Evolutionary conservation across 2,888 invertebrate species (phyloP).

Genomic region (Hoplodrina blanda): DNA sequence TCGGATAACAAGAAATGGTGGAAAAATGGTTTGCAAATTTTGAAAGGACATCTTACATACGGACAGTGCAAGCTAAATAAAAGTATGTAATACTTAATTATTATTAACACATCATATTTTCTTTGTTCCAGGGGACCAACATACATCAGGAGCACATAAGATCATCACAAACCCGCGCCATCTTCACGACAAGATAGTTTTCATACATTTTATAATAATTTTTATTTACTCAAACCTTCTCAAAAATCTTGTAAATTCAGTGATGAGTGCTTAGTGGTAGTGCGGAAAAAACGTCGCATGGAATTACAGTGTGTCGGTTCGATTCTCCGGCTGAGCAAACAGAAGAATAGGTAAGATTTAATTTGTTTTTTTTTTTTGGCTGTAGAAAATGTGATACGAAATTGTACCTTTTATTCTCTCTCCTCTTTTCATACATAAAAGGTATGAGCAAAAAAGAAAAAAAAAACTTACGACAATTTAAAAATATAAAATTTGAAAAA

Average conservation of each 20-base stretch:
- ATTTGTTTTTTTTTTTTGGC: background rate
- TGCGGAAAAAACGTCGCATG: conserved; percentile 65
- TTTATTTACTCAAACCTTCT: background rate
- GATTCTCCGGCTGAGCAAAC: conserved; percentile 60
- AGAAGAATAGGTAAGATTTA: conserved; percentile 61
- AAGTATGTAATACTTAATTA: too few relatives aligned
- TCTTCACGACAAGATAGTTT: conserved; percentile 4
- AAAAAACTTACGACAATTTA: too few relatives aligned
- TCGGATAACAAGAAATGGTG: too few relatives aligned
- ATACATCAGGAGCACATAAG: conserved; percentile 63
- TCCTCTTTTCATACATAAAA: too few relatives aligned
- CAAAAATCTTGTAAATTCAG: conserved; percentile 23
- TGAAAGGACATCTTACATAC: too few relatives aligned
- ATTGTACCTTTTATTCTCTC: too few relatives aligned
- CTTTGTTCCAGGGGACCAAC: conserved; percentile 87
- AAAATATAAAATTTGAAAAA: too few relatives aligned
- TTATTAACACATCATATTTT: conserved; percentile 32
- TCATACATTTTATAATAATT: conserved; percentile 37
- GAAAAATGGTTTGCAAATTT: too few relatives aligned
- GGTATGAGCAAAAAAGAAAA: too few relatives aligned
- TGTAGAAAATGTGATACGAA: too few relatives aligned
- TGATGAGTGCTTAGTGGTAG: conserved; percentile 51
- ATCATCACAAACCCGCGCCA: conserved; percentile 30
- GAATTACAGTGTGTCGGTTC: conserved; percentile 60
- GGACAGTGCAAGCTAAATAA: too few relatives aligned